These are phyloP conservation scores for Sander vitreus DNA, from an alignment of 2,113 vertebrate species.

Conservation along the genomic window DNA sequence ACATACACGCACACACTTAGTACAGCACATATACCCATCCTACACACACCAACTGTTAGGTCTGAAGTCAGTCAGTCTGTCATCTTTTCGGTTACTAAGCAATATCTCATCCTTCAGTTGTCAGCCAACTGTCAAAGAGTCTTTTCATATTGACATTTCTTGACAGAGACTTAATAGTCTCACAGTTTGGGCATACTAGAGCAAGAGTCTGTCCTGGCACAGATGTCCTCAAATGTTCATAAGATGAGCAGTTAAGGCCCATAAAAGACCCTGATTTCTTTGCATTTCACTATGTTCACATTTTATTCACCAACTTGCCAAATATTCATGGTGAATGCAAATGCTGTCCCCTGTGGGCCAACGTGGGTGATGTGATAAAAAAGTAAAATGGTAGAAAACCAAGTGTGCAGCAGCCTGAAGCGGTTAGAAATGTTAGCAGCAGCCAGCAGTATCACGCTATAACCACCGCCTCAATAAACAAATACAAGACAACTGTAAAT, in stretches of 20 bases:
- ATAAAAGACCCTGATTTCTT: background rate
- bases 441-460: background rate
- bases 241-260: conserved; percentile 31
- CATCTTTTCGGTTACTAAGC: conserved; percentile 76
- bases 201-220: background rate
- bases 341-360: background rate
- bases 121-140: conserved; percentile 64
- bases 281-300: background rate
- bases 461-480: conserved; percentile 11
- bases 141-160: conserved; percentile 53
- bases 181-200: background rate
- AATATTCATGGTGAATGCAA: conserved; percentile 9
- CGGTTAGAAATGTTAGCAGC: conserved; percentile 27
- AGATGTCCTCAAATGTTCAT: conserved; percentile 6
- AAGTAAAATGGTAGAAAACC: conserved; percentile 8
- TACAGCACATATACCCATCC: conserved; percentile 46
- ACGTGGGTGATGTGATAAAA: background rate
- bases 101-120: conserved; percentile 68
- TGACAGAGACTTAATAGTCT: conserved; percentile 42
- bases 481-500: background rate
- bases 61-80: conserved; percentile 69
- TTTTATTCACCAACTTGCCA: background rate
- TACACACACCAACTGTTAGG: conserved; percentile 69
- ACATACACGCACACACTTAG: conserved; percentile 36
- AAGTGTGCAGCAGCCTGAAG: conserved; percentile 1